phyloP scores from a whole-genome alignment of 1,140 invertebrate genomes.

The Solenopsis fugax region DNA sequence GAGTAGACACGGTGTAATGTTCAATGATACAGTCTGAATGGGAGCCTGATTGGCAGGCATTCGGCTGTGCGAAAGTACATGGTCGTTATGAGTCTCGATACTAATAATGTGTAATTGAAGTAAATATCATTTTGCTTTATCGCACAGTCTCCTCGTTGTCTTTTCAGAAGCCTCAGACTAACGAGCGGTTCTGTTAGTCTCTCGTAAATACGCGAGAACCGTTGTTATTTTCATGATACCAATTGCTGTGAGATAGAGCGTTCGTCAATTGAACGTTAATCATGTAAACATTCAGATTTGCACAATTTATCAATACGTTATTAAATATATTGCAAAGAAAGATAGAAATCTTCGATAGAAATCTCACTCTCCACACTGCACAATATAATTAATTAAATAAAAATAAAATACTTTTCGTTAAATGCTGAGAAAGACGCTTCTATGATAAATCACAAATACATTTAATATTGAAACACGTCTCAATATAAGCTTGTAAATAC shows the following conservation, averaged over 20 bases:
- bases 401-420: neutral
- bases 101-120: slow-evolving; percentile 41
- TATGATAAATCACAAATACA: slow-evolving; percentile 24
- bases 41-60: slow-evolving; percentile 46
- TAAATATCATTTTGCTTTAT: slow-evolving; percentile 33
- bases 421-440: neutral
- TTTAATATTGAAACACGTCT: neutral
- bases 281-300: slow-evolving; percentile 20
- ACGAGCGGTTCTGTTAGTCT: slow-evolving; percentile 42
- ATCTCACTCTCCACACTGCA: neutral
- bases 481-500: neutral
- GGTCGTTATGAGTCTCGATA: slow-evolving; percentile 43
- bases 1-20: slow-evolving; percentile 35
- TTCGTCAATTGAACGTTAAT: slow-evolving; percentile 23
- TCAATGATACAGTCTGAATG: slow-evolving; percentile 57
- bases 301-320: slow-evolving; percentile 11
- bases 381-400: slow-evolving; percentile 35
- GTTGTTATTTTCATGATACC: slow-evolving; percentile 23
- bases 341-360: neutral
- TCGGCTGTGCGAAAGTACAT: slow-evolving; percentile 12
- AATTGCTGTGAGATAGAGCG: neutral
- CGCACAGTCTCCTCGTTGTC: slow-evolving; percentile 26
- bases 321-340: neutral
- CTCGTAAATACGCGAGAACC: neutral
- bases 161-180: slow-evolving; percentile 40